A percentile compares a stretch with the other conserved stretches of the same genome.
Evolutionary conservation across 2,888 invertebrate species (phyloP).

Genomic region (Pyrrhosoma nymphula): DNA sequence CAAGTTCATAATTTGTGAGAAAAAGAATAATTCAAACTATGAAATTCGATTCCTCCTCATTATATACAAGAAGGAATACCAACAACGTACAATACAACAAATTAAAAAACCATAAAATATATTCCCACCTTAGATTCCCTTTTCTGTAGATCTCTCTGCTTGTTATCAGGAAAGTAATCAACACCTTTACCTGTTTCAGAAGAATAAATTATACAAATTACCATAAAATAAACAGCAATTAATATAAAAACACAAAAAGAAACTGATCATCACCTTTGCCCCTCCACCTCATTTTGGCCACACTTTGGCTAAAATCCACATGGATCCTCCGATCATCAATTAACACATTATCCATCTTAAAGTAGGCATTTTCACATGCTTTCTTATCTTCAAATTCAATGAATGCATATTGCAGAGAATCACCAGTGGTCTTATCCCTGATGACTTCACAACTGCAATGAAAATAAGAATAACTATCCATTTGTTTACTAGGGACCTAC

Average conservation of each 20-base stretch:
- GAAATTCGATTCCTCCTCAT: neutral
- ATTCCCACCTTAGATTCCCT: slow-evolving; percentile 24
- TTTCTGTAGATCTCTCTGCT: neutral
- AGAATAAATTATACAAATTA: neutral
- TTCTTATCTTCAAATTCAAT: slow-evolving; percentile 96
- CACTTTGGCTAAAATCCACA: slow-evolving; percentile 99
- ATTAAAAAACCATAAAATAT: too few species aligned
- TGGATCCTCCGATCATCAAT: slow-evolving; percentile 99
- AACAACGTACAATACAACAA: neutral
- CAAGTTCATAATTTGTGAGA: neutral
- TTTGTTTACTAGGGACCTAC: neutral
- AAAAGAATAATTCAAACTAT: neutral
- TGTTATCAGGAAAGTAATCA: slow-evolving; percentile 42
- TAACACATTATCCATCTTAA: slow-evolving; percentile 99
- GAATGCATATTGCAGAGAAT: slow-evolving; percentile 99
- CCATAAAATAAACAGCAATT: neutral
- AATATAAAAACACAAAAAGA: neutral
- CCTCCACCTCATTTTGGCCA: slow-evolving; percentile 94
- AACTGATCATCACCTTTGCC: slow-evolving; percentile 83
- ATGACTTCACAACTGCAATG: slow-evolving; percentile 93
- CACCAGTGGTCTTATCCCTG: slow-evolving; percentile 93
- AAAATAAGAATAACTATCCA: slow-evolving; percentile 13
- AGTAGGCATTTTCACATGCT: slow-evolving; percentile 98
- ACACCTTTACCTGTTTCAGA: slow-evolving; percentile 51
- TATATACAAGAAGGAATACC: too few species aligned